Percentiles rank a stretch among this genome's conserved stretches.
Conservation (phyloP, 2,888 invertebrate genomes). For the Calameuta filiformis region DNA sequence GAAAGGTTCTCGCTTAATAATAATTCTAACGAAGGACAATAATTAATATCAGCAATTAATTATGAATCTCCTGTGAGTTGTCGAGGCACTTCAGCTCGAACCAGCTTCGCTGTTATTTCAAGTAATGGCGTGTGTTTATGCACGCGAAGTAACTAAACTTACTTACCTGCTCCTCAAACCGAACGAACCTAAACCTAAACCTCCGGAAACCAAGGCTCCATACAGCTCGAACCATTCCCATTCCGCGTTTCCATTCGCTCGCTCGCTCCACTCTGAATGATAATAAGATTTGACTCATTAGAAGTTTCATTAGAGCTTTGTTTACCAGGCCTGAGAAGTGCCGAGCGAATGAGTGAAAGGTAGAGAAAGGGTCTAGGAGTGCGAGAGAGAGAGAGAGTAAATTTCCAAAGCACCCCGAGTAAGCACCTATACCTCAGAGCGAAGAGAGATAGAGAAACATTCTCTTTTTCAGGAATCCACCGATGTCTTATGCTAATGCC, state of each 20-base stretch:
- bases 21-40: conserved; percentile 1
- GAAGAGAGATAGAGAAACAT: too few species aligned
- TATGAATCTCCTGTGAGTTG: conserved; percentile 9
- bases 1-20: too few species aligned
- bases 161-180: conserved; percentile 45
- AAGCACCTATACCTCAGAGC: too few species aligned
- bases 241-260: conserved; percentile 20
- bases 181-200: conserved; percentile 36
- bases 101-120: conserved; percentile 42
- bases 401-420: too few species aligned
- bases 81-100: not conserved
- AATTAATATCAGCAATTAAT: conserved; percentile 14
- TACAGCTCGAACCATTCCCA: conserved; percentile 24
- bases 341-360: conserved; percentile 11
- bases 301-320: conserved; percentile 60
- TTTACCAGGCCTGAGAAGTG: conserved; percentile 40
- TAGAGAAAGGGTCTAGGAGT: conserved; percentile 3
- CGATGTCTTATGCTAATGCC: too few species aligned
- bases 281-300: conserved; percentile 61
- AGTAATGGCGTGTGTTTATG: conserved; percentile 55
- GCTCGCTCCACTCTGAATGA: conserved; percentile 45
- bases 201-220: conserved; percentile 1
- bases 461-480: too few species aligned
- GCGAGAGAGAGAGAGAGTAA: conserved; percentile 14
- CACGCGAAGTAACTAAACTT: conserved; percentile 55